Evolutionary conservation across 2,113 vertebrate species (phyloP).

Genomic region (Capra hircus): DNA sequence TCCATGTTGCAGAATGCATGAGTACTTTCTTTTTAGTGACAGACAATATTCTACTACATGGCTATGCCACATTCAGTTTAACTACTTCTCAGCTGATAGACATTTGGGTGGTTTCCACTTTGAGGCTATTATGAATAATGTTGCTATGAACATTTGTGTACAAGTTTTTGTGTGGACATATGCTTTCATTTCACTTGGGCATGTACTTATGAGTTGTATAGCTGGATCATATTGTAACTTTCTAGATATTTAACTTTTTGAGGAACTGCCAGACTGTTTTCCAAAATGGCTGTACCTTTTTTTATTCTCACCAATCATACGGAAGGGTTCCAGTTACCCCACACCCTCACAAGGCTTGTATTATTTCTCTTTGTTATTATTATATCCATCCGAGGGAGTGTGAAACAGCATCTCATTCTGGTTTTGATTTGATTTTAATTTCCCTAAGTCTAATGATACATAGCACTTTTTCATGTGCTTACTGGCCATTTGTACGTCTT

Average conservation of each 20-base stretch:
- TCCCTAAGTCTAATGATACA: background rate
- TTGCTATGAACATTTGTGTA: background rate
- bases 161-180: background rate
- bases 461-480: background rate
- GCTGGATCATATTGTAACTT: background rate
- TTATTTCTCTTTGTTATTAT: background rate
- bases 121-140: background rate
- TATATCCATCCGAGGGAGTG: background rate
- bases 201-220: background rate
- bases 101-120: background rate
- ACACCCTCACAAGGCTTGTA: background rate
- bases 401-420: background rate
- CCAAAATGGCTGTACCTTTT: background rate
- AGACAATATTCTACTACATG: background rate
- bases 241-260: background rate
- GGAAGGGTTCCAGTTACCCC: background rate
- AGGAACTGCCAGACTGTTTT: background rate
- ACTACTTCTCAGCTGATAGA: background rate
- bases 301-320: background rate
- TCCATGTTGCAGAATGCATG: background rate
- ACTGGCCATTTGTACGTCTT: background rate
- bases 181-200: background rate
- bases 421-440: constrained; percentile 13
- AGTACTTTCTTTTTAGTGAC: background rate
- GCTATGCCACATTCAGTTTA: background rate